Evolutionary conservation across 2,113 vertebrate species (phyloP).

Genomic region (Microtus montanus): DNA sequence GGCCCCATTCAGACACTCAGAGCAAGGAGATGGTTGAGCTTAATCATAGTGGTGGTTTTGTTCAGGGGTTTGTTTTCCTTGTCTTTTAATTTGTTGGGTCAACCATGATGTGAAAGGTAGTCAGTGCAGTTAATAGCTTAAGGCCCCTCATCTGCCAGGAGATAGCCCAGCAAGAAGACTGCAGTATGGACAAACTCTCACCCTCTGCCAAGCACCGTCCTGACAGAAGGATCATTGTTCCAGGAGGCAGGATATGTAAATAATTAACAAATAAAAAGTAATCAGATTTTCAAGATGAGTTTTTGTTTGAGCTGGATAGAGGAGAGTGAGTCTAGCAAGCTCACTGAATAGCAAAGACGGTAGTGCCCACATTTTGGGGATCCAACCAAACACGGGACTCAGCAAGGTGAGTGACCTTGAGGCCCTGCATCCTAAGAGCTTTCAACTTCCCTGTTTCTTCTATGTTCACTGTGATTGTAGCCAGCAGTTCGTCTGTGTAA

Average conservation of each 20-base stretch:
- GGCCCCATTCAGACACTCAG: neutral
- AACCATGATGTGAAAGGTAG: neutral
- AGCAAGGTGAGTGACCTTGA: neutral
- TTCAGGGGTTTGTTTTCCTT: neutral
- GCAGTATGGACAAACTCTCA: neutral
- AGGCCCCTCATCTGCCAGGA: neutral
- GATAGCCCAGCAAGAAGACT: neutral
- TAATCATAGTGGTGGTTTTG: neutral
- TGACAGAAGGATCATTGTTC: neutral
- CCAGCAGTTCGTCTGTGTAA: slow-evolving; percentile 38
- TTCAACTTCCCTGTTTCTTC: neutral
- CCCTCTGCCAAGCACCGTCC: neutral
- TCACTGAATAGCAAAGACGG: neutral
- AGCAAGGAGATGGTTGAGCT: neutral
- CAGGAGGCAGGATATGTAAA: no score
- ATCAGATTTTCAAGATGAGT: neutral
- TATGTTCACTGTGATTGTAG: neutral
- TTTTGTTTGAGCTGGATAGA: neutral
- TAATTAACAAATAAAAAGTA: neutral
- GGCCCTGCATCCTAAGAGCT: neutral
- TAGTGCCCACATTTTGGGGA: no score
- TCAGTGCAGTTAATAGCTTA: neutral
- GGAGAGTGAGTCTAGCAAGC: neutral
- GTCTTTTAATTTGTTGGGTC: neutral
- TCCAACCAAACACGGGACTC: neutral